Evolutionary conservation across 1,140 invertebrate genomes (phyloP).

Genomic region (Penaeus indicus): DNA sequence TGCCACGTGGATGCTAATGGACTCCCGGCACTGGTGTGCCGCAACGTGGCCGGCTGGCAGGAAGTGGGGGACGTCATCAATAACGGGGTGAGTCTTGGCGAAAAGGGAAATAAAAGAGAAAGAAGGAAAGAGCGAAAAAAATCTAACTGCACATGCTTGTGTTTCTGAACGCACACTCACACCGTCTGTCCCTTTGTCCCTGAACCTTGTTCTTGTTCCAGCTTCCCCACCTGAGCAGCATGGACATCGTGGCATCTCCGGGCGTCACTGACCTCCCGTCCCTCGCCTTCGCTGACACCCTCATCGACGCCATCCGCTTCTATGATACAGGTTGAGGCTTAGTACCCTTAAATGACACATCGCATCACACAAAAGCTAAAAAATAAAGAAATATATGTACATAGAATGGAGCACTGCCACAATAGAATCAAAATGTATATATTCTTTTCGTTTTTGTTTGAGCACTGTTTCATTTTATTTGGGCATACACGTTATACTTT

Average conservation of each 20-base stretch:
- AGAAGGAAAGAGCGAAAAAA: too few species aligned
- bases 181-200: too few species aligned
- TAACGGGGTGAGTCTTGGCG: not conserved
- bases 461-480: too few species aligned
- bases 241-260: constrained; percentile 36
- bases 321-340: constrained; percentile 14
- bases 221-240: constrained; percentile 14
- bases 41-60: constrained; percentile 22
- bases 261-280: constrained; percentile 26
- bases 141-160: too few species aligned
- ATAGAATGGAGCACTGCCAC: too few species aligned
- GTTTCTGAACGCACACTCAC: too few species aligned
- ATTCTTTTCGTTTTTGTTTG: too few species aligned
- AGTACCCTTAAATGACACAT: too few species aligned
- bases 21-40: constrained; percentile 3
- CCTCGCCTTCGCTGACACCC: constrained; percentile 13
- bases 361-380: too few species aligned
- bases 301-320: constrained; percentile 25
- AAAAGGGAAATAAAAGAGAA: not conserved
- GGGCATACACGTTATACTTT: too few species aligned
- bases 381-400: too few species aligned
- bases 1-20: not conserved
- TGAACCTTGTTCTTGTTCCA: not conserved
- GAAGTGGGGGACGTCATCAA: constrained; percentile 21
- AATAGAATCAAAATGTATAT: too few species aligned